Percentiles rank a stretch among this genome's conserved stretches.
Conservation (phyloP, 1,140 invertebrate genomes). For the Oncopodura yosiiana region DNA sequence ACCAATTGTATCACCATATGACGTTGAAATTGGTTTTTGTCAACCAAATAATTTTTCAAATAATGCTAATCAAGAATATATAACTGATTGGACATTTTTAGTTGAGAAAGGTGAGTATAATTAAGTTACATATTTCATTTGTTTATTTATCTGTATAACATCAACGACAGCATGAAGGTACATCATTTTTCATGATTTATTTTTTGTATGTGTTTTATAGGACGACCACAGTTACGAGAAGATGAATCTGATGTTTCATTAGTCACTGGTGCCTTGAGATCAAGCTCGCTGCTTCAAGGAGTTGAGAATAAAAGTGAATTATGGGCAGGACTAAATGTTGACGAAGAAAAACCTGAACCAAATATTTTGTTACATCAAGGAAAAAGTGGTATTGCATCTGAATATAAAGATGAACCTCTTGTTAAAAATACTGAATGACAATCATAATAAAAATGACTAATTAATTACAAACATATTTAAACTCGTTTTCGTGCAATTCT, state of each 20-base stretch:
- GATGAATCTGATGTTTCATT: constrained; percentile 23
- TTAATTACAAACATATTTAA: not conserved
- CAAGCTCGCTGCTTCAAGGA: not conserved
- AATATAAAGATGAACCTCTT: constrained; percentile 29
- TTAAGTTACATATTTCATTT: too few relatives aligned
- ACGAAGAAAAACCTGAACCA: constrained; percentile 7
- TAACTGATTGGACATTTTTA: constrained; percentile 12
- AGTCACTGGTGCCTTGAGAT: constrained; percentile 24
- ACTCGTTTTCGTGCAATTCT: constrained; percentile 27
- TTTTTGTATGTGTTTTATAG: constrained; percentile 6
- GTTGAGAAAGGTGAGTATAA: not conserved
- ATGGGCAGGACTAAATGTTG: constrained; percentile 28
- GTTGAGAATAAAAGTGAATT: constrained; percentile 5
- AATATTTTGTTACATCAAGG: constrained; percentile 24
- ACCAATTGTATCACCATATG: constrained; percentile 82
- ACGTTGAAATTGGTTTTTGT: constrained; percentile 64
- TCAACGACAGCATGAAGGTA: not conserved
- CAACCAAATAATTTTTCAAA: constrained; percentile 9
- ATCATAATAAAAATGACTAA: not conserved
- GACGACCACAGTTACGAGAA: constrained; percentile 11
- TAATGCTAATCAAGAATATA: constrained; percentile 11
- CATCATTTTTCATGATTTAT: not conserved
- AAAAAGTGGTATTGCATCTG: constrained; percentile 26
- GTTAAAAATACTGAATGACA: not conserved
- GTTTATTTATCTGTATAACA: too few relatives aligned